Percentiles rank a stretch among this genome's conserved stretches.
Conservation (phyloP, 2,888 invertebrate genomes). For the Acanthopleura granulata region DNA sequence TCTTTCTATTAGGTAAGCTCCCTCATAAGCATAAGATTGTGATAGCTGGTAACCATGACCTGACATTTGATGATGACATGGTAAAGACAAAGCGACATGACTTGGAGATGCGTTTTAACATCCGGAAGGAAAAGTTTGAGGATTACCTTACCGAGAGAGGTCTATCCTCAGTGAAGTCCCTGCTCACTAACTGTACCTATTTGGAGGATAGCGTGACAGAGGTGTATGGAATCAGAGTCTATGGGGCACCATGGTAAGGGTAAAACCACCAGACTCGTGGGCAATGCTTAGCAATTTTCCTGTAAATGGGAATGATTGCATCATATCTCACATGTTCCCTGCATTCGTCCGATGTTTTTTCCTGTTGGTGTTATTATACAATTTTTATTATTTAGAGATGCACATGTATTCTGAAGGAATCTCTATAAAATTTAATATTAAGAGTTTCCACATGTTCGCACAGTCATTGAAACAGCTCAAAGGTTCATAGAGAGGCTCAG, state of each 20-base stretch:
- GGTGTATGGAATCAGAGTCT: constrained; percentile 82
- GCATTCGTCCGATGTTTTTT: too few species aligned
- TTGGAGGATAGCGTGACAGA: constrained; percentile 79
- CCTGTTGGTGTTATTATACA: too few species aligned
- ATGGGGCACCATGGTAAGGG: constrained; percentile 84
- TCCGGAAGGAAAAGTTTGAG: constrained; percentile 36
- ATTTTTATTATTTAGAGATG: too few species aligned
- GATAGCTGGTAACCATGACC: constrained; percentile 88
- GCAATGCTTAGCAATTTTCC: too few species aligned
- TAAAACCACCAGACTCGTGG: too few species aligned
- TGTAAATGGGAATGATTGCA: too few species aligned
- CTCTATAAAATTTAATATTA: too few species aligned
- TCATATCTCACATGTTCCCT: too few species aligned
- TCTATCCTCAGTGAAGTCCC: constrained; percentile 62
- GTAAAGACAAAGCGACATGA: constrained; percentile 35
- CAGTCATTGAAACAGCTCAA: too few species aligned
- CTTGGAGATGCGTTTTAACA: constrained; percentile 32
- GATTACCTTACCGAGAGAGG: constrained; percentile 32
- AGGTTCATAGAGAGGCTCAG: too few species aligned
- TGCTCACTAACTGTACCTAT: constrained; percentile 83
- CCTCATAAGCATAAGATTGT: constrained; percentile 85
- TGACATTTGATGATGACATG: constrained; percentile 79
- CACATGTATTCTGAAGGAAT: too few species aligned
- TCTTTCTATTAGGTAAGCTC: constrained; percentile 73
- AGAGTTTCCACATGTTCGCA: too few species aligned